phyloP scores from a whole-genome alignment of 2,113 vertebrate species.

The Zosterops lateralis region DNA sequence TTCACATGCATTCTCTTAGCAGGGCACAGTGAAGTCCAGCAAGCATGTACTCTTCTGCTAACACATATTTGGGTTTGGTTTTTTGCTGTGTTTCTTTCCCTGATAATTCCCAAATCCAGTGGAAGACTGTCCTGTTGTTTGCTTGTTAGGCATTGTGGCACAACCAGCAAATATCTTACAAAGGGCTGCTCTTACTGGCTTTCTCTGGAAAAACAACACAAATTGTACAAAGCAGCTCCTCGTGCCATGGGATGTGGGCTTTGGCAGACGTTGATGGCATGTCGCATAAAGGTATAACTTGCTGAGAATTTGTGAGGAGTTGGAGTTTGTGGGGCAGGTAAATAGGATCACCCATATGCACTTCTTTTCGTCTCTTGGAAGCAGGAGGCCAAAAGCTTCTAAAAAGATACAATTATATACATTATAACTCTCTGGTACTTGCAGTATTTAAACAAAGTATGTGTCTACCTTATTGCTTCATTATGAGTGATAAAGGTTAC shows the following conservation, averaged over 20 bases:
- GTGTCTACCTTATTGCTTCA: neutral
- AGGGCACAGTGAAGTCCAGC: neutral
- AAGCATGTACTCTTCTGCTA: neutral
- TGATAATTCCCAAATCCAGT: neutral
- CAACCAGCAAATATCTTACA: neutral
- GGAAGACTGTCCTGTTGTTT: neutral
- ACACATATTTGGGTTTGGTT: accelerated
- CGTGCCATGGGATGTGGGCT: neutral
- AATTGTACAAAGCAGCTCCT: neutral
- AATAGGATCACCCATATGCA: accelerated
- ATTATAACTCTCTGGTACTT: neutral
- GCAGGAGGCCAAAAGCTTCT: neutral
- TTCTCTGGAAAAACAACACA: neutral
- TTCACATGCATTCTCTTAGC: neutral
- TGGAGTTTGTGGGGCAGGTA: neutral
- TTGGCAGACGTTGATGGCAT: neutral
- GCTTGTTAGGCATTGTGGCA: neutral
- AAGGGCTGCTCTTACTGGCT: neutral
- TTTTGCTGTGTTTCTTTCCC: neutral
- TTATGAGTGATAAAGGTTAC: neutral
- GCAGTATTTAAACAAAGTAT: neutral
- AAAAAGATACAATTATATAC: neutral
- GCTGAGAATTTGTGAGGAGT: neutral
- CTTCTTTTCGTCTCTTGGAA: neutral
- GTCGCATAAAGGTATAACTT: neutral